These are phyloP conservation scores for Oncorhynchus clarkii DNA, from an alignment of 2,113 vertebrate species.

Conservation along the genomic window DNA sequence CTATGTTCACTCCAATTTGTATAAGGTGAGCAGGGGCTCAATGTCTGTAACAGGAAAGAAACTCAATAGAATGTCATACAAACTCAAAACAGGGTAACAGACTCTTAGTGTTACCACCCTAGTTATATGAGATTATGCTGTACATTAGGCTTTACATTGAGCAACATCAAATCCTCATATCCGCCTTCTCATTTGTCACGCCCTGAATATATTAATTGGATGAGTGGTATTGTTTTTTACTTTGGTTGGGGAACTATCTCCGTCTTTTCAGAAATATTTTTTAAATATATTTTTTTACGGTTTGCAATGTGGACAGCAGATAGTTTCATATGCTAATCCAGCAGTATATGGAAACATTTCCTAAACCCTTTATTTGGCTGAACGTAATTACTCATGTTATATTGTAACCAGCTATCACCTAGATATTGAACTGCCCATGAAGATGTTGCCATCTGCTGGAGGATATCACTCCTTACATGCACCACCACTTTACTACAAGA, in stretches of 20 bases:
- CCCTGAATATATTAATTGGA: too few species aligned
- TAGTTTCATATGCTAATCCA: neutral
- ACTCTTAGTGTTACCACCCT: too few species aligned
- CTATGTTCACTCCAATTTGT: neutral
- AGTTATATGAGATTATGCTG: too few species aligned
- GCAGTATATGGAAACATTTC: neutral
- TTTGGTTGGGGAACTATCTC: too few species aligned
- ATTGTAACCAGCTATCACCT: too few species aligned
- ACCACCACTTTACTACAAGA: neutral
- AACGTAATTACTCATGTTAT: neutral
- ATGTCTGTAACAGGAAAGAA: neutral
- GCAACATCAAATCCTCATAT: too few species aligned
- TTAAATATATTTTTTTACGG: neutral
- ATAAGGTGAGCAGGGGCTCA: neutral
- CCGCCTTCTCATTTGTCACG: too few species aligned
- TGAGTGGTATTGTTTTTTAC: too few species aligned
- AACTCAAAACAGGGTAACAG: neutral
- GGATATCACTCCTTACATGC: neutral
- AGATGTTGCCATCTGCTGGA: conserved; percentile 1
- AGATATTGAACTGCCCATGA: too few species aligned
- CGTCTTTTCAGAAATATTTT: too few species aligned
- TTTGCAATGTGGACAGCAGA: neutral
- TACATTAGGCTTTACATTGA: too few species aligned
- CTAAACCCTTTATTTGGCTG: neutral
- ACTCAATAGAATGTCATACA: neutral